Evolutionary conservation across 2,888 invertebrate species (phyloP).

Genomic region (Callyntrura guangdongensis): DNA sequence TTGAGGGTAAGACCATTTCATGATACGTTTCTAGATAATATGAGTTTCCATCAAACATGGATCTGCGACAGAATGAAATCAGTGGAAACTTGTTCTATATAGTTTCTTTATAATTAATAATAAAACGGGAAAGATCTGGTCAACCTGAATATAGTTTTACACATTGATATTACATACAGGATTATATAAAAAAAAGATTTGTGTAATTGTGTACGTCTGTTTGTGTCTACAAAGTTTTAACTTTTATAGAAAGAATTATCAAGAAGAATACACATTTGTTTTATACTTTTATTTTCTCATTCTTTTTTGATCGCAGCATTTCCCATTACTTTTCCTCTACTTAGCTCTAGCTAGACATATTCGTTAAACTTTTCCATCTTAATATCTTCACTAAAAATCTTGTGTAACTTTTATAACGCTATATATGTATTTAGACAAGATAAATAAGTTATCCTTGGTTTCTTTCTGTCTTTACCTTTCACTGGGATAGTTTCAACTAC

Average conservation of each 20-base stretch:
- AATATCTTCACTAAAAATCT: neutral
- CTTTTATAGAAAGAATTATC: neutral
- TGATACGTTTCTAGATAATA: constrained; percentile 43
- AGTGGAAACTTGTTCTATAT: neutral
- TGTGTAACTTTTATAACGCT: neutral
- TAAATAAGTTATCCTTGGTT: constrained; percentile 45
- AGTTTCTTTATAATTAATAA: neutral
- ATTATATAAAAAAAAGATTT: constrained; percentile 2
- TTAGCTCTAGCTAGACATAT: too few species aligned
- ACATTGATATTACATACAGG: neutral
- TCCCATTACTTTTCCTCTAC: neutral
- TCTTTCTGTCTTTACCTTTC: constrained; percentile 65
- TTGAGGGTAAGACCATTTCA: constrained; percentile 30
- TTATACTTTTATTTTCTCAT: constrained; percentile 22
- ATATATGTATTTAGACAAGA: neutral
- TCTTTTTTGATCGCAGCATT: constrained; percentile 33
- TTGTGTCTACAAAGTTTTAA: constrained; percentile 21
- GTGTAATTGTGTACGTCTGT: constrained; percentile 7
- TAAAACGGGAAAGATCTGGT: constrained; percentile 46
- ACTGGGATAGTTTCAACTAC: constrained; percentile 57
- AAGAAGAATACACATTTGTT: constrained; percentile 11
- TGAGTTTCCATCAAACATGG: constrained; percentile 32
- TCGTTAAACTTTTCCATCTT: neutral
- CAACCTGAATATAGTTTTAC: constrained; percentile 17
- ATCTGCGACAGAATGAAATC: constrained; percentile 10